Conservation (phyloP, 2,113 vertebrate genomes). For the Cyanoderma ruficeps region DNA sequence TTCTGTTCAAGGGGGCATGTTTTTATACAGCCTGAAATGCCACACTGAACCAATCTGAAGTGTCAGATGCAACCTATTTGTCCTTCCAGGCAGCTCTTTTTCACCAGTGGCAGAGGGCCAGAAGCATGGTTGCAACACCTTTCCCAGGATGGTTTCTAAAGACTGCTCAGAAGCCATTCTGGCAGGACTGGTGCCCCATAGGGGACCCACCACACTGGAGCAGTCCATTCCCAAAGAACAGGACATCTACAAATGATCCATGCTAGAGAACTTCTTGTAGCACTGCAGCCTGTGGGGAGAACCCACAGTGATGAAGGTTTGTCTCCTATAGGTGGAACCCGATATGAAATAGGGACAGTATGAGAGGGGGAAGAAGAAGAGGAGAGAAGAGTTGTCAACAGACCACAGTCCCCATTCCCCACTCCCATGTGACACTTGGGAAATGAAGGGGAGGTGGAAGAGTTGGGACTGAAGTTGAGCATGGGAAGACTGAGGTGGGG, state of each 20-base stretch:
- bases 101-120: not conserved
- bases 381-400: not conserved
- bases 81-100: not conserved
- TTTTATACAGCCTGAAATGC: not conserved
- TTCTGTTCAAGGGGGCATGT: not conserved
- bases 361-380: not conserved
- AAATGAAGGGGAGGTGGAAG: not conserved
- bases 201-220: accelerated
- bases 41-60: not conserved
- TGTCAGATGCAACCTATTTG: not conserved
- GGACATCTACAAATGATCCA: not conserved
- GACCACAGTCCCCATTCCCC: not conserved
- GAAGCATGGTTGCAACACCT: not conserved
- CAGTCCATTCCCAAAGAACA: not conserved
- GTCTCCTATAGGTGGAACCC: not conserved
- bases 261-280: not conserved
- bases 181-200: not conserved
- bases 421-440: not conserved
- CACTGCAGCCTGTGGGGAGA: not conserved
- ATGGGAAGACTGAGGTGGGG: not conserved
- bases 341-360: accelerated
- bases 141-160: not conserved
- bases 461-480: not conserved
- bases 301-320: accelerated
- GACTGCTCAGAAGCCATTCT: not conserved